Evolutionary conservation across 2,113 vertebrate species (phyloP), one percentile per base, ranked within the genome.

Genomic region (Nannobrachium achirus): DNA sequence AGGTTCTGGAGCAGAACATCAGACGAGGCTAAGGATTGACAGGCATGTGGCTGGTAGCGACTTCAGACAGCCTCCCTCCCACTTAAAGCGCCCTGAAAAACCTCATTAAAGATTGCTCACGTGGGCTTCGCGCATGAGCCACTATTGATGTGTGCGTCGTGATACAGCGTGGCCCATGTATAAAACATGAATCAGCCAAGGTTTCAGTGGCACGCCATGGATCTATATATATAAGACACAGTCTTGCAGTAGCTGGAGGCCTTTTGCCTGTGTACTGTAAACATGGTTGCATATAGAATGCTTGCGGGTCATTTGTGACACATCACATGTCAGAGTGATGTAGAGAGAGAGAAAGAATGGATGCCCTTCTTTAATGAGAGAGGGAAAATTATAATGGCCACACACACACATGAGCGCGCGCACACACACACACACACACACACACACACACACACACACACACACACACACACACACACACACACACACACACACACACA

Each of bases 1-100:
- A 89, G 57, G 38, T 70, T 75, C 50, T 83, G 70, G 83, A 85
- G 79, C 75, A 86, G 84, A 86, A 87, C 89, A 88, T 88, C 76
- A 76, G 89, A 88, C 73, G 41, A 58, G 55, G 75, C 71, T 15
- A 55, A 78, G 73, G 84, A 76, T 79, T 88, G 88, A 90, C 86
- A 86, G 89, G 71, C 80, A 66, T 81, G 78, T 84, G 81, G 85
- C 85, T 83, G 59, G 63, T 73, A 79, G 86, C 84, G 78, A 64
- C 73, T 75, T 75, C 78, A 62, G 20, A 79, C 76, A 80, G 42
- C 68, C 79, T 57, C 65, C 66, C 53, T 73, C 53, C 73, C 49
- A 75, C 74, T 86, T 59, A 46, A 64, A 86, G 79, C 39, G 55
- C 65, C n/a, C 81, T 85, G 83, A 62, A 81, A 85, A 68, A 78